These are phyloP conservation scores for Paragorgia papillata DNA, from an alignment of 92 coral and sea anemone species.

Conservation along the genomic window DNA sequence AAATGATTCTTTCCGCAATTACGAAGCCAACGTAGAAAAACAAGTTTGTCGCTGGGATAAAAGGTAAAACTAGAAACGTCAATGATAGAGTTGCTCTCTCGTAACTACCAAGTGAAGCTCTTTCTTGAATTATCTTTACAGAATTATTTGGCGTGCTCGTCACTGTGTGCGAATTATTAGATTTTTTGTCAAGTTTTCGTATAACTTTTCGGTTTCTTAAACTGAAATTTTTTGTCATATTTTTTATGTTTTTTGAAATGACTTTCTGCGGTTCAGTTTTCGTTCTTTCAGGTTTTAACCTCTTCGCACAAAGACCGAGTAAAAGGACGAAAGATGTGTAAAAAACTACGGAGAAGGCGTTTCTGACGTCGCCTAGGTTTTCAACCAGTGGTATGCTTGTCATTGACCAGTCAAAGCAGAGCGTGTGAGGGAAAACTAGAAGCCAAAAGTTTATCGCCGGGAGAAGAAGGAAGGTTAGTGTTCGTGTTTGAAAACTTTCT, in stretches of 20 bases:
- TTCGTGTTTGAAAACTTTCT: conserved; percentile 68
- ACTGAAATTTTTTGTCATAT: conserved; percentile 29
- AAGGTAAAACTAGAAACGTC: conserved; percentile 74
- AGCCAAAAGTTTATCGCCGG: conserved; percentile 90
- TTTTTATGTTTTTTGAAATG: conserved; percentile 28
- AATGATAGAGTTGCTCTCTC: conserved; percentile 59
- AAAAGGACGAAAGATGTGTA: conserved; percentile 54
- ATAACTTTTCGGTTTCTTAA: conserved; percentile 15
- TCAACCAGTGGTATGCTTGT: conserved; percentile 83
- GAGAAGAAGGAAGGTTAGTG: conserved; percentile 75
- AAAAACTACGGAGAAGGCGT: conserved; percentile 61
- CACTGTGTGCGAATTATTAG: background rate
- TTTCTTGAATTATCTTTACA: background rate
- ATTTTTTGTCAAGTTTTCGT: conserved; percentile 7
- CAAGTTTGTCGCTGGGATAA: conserved; percentile 84
- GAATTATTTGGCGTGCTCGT: background rate
- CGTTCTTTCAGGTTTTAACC: conserved; percentile 16
- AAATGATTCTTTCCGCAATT: conserved; percentile 91
- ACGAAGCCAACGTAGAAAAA: conserved; percentile 99
- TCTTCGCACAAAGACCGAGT: conserved; percentile 55
- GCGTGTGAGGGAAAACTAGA: conserved; percentile 81
- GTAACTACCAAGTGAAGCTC: background rate
- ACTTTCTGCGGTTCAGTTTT: conserved; percentile 15
- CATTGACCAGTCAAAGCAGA: conserved; percentile 99
- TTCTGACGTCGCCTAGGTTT: conserved; percentile 67